A percentile compares a stretch with the other conserved stretches of the same genome.
Evolutionary conservation across 2,888 invertebrate genomes (phyloP).

Genomic region (Oligia latruncula): DNA sequence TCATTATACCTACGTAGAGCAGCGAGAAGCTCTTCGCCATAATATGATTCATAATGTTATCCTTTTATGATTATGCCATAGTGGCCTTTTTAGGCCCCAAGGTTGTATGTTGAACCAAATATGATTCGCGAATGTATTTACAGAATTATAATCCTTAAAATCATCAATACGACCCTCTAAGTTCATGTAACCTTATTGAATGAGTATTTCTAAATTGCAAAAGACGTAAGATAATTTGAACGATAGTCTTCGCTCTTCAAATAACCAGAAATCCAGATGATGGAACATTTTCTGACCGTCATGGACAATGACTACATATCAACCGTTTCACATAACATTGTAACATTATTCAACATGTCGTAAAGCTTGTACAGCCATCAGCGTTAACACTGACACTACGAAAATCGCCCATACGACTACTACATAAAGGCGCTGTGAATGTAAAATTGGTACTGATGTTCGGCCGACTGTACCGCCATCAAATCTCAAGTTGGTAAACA

Average conservation of each 20-base stretch:
- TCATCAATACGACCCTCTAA: no score
- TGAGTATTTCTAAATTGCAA: no score
- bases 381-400: neutral
- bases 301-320: neutral
- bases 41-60: no score
- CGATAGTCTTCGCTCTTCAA: neutral
- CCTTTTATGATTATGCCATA: no score
- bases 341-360: conserved; percentile 36
- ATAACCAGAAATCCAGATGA: neutral
- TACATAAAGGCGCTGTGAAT: neutral
- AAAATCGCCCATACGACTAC: neutral
- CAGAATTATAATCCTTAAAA: no score
- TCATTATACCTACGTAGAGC: no score
- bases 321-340: conserved; percentile 13
- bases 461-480: conserved; percentile 10
- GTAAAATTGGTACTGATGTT: neutral
- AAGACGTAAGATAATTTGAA: no score
- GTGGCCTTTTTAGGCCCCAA: no score
- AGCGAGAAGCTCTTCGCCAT: no score
- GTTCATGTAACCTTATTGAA: no score
- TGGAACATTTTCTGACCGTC: neutral
- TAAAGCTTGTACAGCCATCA: conserved; percentile 22
- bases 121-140: no score
- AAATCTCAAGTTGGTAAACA: conserved; percentile 55
- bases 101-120: no score